Conservation (phyloP, 2,888 invertebrate genomes). For the Patella caerulea region DNA sequence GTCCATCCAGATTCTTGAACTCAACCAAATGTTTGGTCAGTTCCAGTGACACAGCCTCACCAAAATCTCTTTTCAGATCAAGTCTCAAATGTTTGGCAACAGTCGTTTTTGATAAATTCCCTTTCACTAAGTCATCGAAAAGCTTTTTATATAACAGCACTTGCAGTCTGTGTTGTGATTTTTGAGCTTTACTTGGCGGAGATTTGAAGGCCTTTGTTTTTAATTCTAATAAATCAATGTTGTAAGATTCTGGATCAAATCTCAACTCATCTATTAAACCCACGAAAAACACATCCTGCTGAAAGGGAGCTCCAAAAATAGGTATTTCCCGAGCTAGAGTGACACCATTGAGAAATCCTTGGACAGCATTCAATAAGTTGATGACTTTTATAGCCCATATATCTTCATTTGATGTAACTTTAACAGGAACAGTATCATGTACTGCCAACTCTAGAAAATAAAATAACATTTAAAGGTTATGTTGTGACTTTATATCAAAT, state of each 20-base stretch:
- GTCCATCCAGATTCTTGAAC: conserved; percentile 39
- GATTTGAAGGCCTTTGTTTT: conserved; percentile 57
- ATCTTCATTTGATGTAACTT: conserved; percentile 62
- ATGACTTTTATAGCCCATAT: conserved; percentile 63
- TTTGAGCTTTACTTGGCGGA: conserved; percentile 56
- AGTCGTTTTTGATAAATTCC: conserved; percentile 46
- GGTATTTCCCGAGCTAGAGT: conserved; percentile 61
- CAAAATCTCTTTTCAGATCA: conserved; percentile 47
- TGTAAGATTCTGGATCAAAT: conserved; percentile 61
- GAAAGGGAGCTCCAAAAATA: conserved; percentile 65
- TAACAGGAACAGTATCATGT: conserved; percentile 57
- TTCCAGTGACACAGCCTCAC: conserved; percentile 44
- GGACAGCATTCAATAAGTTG: conserved; percentile 54
- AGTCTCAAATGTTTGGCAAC: conserved; percentile 53
- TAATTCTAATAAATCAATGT: conserved; percentile 59
- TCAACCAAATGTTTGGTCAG: conserved; percentile 30
- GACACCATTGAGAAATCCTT: conserved; percentile 49
- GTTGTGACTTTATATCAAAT: conserved; percentile 6
- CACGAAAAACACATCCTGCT: conserved; percentile 56
- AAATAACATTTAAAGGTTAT: conserved; percentile 13
- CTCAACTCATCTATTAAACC: conserved; percentile 67
- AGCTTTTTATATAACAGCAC: conserved; percentile 64
- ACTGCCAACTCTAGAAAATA: conserved; percentile 60
- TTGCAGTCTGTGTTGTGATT: conserved; percentile 53
- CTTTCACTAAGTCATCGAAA: conserved; percentile 65